These are phyloP conservation scores for Periophthalmus magnuspinnatus DNA, from an alignment of 2,797 vertebrate species.

Conservation along the genomic window DNA sequence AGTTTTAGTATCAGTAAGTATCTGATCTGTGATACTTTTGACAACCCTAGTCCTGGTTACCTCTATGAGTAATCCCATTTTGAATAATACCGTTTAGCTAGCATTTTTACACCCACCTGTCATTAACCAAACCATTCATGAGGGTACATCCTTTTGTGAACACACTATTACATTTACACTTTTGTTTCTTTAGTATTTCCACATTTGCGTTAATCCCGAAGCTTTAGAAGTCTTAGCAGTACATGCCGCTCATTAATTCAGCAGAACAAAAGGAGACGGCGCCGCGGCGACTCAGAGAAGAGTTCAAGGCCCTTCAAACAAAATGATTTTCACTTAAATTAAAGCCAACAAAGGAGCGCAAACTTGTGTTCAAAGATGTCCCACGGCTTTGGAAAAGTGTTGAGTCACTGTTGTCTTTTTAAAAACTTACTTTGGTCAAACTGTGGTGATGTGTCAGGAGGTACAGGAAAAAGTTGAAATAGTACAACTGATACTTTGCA, in stretches of 20 bases:
- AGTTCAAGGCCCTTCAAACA: constrained; percentile 6
- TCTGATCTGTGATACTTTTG: too few relatives aligned
- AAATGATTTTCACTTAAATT: not conserved
- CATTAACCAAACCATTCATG: not conserved
- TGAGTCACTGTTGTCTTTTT: not conserved
- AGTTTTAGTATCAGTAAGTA: too few relatives aligned
- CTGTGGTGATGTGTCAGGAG: not conserved
- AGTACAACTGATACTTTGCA: too few relatives aligned
- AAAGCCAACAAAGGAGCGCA: not conserved
- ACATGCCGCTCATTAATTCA: constrained; percentile 6
- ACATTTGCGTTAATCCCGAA: constrained; percentile 1
- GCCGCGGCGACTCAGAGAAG: not conserved
- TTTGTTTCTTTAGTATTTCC: not conserved
- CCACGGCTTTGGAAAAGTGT: not conserved
- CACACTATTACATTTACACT: constrained; percentile 7
- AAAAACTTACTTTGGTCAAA: not conserved
- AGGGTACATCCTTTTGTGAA: not conserved
- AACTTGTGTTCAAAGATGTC: not conserved
- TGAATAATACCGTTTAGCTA: too few relatives aligned
- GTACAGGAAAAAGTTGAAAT: not conserved
- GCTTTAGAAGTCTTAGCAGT: constrained; percentile 4
- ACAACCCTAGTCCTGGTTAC: not conserved
- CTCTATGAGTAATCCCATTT: not conserved
- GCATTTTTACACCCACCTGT: not conserved
- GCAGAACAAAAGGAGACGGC: not conserved